Evolutionary conservation across 2,113 vertebrate genomes (phyloP).

Genomic region (Ciconia boyciana): DNA sequence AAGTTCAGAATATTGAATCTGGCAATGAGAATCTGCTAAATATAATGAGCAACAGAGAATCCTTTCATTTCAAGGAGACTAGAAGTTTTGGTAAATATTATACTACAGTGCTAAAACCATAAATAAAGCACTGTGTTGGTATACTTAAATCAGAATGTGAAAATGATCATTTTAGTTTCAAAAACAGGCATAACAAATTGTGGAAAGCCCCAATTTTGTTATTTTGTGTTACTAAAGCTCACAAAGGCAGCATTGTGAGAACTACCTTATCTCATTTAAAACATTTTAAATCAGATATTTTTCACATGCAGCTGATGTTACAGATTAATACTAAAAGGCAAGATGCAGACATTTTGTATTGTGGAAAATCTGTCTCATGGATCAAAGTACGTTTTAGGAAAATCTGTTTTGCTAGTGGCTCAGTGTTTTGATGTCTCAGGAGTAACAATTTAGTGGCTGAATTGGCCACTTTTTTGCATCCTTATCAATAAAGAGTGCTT

Average conservation of each 20-base stretch:
- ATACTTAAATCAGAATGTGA: background rate
- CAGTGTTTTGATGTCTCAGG: background rate
- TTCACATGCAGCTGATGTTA: background rate
- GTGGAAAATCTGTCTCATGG: rapidly evolving
- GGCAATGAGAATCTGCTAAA: background rate
- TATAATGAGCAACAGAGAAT: background rate
- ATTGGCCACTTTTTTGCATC: background rate
- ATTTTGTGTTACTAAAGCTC: background rate
- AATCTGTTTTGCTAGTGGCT: background rate
- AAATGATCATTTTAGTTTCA: background rate
- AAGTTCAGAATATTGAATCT: background rate
- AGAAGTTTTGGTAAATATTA: background rate
- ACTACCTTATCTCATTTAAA: background rate
- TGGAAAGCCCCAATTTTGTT: background rate
- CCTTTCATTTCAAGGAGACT: background rate
- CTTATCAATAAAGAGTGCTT: background rate
- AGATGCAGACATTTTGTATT: background rate
- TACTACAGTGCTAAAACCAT: background rate
- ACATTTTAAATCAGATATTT: background rate
- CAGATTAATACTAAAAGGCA: background rate
- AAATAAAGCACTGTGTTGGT: background rate
- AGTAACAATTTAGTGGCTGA: background rate
- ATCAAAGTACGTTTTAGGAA: background rate
- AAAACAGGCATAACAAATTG: background rate
- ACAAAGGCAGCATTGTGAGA: background rate